Conservation (phyloP, 2,797 vertebrate genomes). For the Poecilia gillii region DNA sequence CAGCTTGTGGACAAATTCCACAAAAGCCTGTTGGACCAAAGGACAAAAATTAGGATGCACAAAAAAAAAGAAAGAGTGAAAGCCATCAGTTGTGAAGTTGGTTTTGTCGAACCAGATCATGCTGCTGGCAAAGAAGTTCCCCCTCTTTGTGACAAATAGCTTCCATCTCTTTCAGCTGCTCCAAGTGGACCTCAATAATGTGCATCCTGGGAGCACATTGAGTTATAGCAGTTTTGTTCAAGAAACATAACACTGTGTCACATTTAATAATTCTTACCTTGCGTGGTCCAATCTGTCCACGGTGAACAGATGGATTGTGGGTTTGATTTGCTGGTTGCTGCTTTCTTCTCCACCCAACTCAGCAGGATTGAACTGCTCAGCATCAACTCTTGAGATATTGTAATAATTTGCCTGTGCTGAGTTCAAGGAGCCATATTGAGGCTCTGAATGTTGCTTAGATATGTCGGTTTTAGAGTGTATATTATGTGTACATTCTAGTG, state of each 20-base stretch:
- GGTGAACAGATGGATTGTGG: conserved; percentile 19
- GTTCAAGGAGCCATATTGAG: conserved; percentile 10
- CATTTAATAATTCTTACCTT: conserved; percentile 60
- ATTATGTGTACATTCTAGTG: conserved; percentile 6
- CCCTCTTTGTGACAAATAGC: conserved; percentile 82
- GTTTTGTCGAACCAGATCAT: conserved; percentile 79
- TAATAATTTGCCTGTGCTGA: conserved; percentile 8
- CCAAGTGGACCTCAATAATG: conserved; percentile 81
- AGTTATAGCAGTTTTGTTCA: not conserved
- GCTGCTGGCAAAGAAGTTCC: conserved; percentile 80
- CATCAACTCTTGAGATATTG: conserved; percentile 8
- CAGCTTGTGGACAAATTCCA: conserved; percentile 82
- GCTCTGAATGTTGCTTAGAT: conserved; percentile 14
- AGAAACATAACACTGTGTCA: not conserved
- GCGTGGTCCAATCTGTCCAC: conserved; percentile 29
- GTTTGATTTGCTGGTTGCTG: conserved; percentile 20
- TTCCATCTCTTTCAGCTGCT: conserved; percentile 87
- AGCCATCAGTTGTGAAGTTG: not conserved
- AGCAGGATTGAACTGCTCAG: conserved; percentile 3
- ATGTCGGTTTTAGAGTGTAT: conserved; percentile 9
- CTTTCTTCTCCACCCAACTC: conserved; percentile 12
- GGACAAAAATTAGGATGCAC: conserved; percentile 9
- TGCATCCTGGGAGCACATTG: conserved; percentile 71
- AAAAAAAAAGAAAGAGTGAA: not conserved
- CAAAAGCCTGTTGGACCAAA: conserved; percentile 81